Percentiles rank a stretch among this genome's conserved stretches.
These are phyloP conservation scores for Hemiprocne comata DNA, from an alignment of 2,113 vertebrate species.

Conservation along the genomic window DNA sequence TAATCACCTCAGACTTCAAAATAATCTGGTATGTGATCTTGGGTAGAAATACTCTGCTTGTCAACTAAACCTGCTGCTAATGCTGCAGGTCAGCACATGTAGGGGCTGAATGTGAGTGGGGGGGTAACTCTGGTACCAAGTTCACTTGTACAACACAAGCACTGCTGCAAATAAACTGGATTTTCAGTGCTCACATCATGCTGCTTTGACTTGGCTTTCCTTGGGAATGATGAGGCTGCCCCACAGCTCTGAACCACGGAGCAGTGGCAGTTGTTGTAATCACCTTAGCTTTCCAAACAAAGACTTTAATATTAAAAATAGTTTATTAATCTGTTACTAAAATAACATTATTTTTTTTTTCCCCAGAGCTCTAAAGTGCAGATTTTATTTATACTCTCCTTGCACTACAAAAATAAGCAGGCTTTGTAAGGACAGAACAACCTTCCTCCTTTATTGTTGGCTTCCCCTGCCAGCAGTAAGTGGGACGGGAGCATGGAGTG, in stretches of 20 bases:
- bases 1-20: not conserved
- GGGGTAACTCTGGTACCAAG: not conserved
- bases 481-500: no score
- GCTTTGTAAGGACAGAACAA: not conserved
- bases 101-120: not conserved
- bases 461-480: not conserved
- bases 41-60: not conserved
- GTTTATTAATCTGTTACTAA: constrained; percentile 79
- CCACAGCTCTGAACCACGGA: fast-evolving
- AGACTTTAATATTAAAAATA: constrained; percentile 70
- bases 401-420: constrained; percentile 15
- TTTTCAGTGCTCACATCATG: not conserved
- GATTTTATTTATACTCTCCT: not conserved
- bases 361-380: constrained; percentile 70
- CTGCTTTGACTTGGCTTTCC: not conserved
- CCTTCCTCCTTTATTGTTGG: not conserved
- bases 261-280: fast-evolving
- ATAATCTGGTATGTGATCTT: not conserved
- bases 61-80: not conserved
- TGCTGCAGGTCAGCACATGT: not conserved
- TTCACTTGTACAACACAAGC: not conserved
- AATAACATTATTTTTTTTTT: constrained; percentile 8
- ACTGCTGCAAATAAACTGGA: constrained; percentile 37
- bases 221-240: not conserved
- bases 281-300: not conserved